Evolutionary conservation across 1,140 invertebrate genomes (phyloP).

Genomic region (Ceratoteleas bidentatus): DNA sequence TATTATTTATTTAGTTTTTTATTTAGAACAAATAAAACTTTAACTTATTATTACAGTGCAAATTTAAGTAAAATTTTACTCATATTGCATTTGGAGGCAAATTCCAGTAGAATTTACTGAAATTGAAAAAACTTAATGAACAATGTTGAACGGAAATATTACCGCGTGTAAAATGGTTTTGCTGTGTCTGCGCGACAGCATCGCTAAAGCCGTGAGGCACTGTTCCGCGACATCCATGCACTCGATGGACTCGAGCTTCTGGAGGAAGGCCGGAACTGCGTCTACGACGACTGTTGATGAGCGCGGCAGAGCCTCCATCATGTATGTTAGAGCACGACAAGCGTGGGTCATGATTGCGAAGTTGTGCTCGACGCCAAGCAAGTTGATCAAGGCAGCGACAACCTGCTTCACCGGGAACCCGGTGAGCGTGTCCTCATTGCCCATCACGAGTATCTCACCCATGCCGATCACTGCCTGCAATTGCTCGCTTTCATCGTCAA

Average conservation of each 20-base stretch:
- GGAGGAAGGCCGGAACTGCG: conserved; percentile 96
- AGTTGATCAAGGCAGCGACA: conserved; percentile 94
- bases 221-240: conserved; percentile 99
- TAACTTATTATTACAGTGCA: no score
- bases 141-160: conserved; percentile 41
- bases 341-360: conserved; percentile 99
- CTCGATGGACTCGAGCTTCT: conserved; percentile 98
- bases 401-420: conserved; percentile 99
- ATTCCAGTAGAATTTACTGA: no score
- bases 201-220: conserved; percentile 96
- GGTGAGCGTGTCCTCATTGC: conserved; percentile 98
- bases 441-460: conserved; percentile 99
- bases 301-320: conserved; percentile 98
- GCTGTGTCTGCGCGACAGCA: conserved; percentile 97
- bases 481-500: conserved; percentile 97
- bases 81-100: no score
- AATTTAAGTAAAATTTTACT: no score
- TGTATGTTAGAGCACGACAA: conserved; percentile 98
- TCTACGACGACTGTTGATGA: conserved; percentile 98
- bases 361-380: conserved; percentile 97
- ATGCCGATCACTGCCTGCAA: conserved; percentile 98
- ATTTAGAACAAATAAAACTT: no score
- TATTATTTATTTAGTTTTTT: no score
- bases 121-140: no score
- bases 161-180: conserved; percentile 97